Percentiles rank a stretch among this genome's conserved stretches.
These are phyloP conservation scores for Mellilla xanthometata DNA, from an alignment of 2,888 invertebrate species.

Conservation along the genomic window DNA sequence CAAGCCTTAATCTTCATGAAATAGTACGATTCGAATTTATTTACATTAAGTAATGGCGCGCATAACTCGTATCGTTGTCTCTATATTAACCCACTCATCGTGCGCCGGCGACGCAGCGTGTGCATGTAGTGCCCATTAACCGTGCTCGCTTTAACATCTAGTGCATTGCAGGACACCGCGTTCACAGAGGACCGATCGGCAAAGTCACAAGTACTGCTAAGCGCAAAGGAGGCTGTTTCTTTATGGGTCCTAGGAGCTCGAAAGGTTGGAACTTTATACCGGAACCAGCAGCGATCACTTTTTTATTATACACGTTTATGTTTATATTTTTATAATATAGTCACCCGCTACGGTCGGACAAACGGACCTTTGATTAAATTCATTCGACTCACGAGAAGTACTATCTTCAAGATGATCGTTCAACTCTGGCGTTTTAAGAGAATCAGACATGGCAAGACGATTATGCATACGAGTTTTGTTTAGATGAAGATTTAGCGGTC, in stretches of 20 bases:
- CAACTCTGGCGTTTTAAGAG: no score
- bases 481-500: no score
- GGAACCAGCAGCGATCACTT: slow-evolving; percentile 52
- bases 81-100: slow-evolving; percentile 46
- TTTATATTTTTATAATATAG: slow-evolving; percentile 26
- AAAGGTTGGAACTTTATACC: slow-evolving; percentile 87
- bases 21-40: slow-evolving; percentile 17
- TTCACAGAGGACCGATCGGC: slow-evolving; percentile 85
- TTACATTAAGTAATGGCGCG: no score
- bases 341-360: slow-evolving; percentile 12
- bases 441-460: no score
- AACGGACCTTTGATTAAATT: slow-evolving; percentile 39
- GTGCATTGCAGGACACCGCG: slow-evolving; percentile 87
- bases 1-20: slow-evolving; percentile 2
- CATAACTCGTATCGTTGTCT: slow-evolving; percentile 16
- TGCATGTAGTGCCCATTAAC: slow-evolving; percentile 78
- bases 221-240: slow-evolving; percentile 96
- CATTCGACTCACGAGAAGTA: slow-evolving; percentile 10
- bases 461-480: no score
- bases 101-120: slow-evolving; percentile 47
- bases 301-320: slow-evolving; percentile 49
- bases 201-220: slow-evolving; percentile 92
- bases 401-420: no score
- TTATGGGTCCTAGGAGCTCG: slow-evolving; percentile 96
- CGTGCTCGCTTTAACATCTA: slow-evolving; percentile 73